Conservation (phyloP, 2,113 vertebrate species). For the Cepphus grylle region DNA sequence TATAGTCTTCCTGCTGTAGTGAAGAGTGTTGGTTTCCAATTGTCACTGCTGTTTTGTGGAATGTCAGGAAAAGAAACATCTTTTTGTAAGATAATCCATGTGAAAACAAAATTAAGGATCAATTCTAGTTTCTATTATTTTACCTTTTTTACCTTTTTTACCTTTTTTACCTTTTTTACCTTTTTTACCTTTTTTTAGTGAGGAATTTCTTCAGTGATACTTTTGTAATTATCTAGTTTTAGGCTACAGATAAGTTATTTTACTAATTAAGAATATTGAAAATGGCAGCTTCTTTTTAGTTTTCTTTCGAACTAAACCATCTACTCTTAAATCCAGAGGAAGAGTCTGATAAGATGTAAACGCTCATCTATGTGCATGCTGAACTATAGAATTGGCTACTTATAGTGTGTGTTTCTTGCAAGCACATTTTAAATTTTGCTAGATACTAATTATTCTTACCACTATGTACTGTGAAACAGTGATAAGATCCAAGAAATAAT, state of each 20-base stretch:
- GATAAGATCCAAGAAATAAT: neutral
- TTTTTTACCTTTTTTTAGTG: neutral
- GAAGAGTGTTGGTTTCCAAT: neutral
- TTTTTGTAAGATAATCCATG: neutral
- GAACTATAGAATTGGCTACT: neutral
- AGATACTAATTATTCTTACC: neutral
- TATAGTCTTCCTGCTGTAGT: neutral
- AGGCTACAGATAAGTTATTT: neutral
- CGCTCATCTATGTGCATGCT: neutral
- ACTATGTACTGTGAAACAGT: neutral
- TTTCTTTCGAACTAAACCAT: neutral
- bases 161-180: too few relatives aligned
- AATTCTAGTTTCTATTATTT: neutral
- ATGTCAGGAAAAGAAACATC: neutral
- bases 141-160: too few relatives aligned
- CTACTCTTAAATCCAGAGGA: neutral
- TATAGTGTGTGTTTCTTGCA: neutral
- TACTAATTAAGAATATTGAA: neutral
- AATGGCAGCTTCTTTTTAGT: neutral
- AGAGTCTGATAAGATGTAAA: neutral
- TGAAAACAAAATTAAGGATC: neutral
- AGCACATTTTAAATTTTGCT: neutral
- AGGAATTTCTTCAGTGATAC: neutral
- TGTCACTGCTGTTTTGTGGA: neutral
- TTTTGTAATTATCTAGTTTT: neutral